These are phyloP conservation scores for Todiramphus saurophagus DNA, from an alignment of 2,113 vertebrate genomes.

Conservation along the genomic window DNA sequence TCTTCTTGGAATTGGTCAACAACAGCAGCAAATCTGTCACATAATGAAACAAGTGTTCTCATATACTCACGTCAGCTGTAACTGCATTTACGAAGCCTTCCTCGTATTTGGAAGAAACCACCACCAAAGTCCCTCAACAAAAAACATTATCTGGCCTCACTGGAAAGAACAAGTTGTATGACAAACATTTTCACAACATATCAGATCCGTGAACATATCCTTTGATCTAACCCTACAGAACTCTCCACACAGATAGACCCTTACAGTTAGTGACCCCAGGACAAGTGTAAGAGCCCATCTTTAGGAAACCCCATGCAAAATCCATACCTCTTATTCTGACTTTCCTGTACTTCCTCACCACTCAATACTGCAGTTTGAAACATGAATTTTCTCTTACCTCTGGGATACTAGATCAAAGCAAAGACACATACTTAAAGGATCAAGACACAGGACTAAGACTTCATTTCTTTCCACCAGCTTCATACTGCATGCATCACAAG, in stretches of 20 bases:
- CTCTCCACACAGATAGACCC: not conserved
- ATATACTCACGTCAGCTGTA: not conserved
- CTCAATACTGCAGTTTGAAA: not conserved
- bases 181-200: not conserved
- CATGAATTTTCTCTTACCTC: not conserved
- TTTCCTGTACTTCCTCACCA: not conserved
- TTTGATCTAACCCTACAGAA: not conserved
- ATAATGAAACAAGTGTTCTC: not conserved
- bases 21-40: not conserved
- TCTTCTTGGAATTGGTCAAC: not conserved
- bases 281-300: not conserved
- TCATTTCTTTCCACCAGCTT: not conserved
- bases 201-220: fast-evolving
- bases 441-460: not conserved
- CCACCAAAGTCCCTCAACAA: not conserved
- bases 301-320: not conserved
- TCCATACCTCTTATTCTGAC: not conserved
- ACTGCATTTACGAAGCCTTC: not conserved
- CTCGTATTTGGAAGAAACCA: not conserved
- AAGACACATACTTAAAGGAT: not conserved
- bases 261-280: not conserved
- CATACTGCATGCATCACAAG: not conserved
- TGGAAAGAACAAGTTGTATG: not conserved
- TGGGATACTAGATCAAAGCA: not conserved
- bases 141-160: not conserved